Percentiles rank a stretch among this genome's conserved stretches.
Evolutionary conservation across 1,140 invertebrate species (phyloP).

Genomic region (Asbolus verrucosus): DNA sequence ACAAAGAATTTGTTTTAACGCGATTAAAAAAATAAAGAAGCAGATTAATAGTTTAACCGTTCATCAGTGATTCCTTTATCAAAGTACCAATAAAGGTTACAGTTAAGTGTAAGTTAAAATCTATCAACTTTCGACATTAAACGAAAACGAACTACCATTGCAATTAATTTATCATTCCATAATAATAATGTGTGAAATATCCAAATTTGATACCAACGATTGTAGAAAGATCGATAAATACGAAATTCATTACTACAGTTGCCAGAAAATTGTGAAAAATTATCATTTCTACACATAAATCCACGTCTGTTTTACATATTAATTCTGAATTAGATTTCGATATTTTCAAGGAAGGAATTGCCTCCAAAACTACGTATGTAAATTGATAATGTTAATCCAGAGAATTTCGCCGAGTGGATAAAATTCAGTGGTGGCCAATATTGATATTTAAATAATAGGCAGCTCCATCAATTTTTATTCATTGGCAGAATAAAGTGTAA

Average conservation of each 20-base stretch:
- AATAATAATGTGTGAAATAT: conserved; percentile 20
- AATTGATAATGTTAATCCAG: no score
- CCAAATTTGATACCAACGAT: conserved; percentile 4
- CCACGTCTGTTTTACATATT: conserved; percentile 3
- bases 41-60: no score
- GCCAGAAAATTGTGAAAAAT: background rate
- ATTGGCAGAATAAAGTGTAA: conserved; percentile 1
- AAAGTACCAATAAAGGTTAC: no score
- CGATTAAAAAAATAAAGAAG: no score
- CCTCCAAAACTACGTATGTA: no score
- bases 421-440: conserved; percentile 6
- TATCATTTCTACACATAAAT: conserved; percentile 3
- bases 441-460: background rate
- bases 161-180: conserved; percentile 11
- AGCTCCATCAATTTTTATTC: background rate
- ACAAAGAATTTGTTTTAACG: no score
- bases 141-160: conserved; percentile 9
- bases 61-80: no score
- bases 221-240: conserved; percentile 19
- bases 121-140: conserved; percentile 10
- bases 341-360: no score
- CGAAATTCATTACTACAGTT: conserved; percentile 27
- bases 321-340: no score
- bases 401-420: no score
- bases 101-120: no score